phyloP scores from a whole-genome alignment of 2,888 invertebrate genomes.

The Salpingus planirostris region DNA sequence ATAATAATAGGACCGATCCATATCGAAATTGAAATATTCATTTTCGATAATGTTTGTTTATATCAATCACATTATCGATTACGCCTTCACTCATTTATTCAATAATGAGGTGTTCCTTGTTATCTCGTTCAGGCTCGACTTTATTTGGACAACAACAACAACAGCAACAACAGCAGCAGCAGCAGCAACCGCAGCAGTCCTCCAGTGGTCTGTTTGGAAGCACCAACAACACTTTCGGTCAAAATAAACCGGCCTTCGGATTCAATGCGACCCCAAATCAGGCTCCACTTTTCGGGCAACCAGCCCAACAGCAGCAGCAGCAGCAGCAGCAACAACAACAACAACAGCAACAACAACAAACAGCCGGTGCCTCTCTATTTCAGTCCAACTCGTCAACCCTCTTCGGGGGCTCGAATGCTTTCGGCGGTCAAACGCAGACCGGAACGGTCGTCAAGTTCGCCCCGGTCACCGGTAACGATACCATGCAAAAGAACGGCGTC shows the following conservation, averaged over 20 bases:
- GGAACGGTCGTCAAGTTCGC: constrained; percentile 82
- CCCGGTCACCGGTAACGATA: constrained; percentile 81
- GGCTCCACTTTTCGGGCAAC: constrained; percentile 47
- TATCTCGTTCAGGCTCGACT: constrained; percentile 22
- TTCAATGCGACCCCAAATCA: constrained; percentile 41
- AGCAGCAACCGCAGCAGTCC: constrained; percentile 31
- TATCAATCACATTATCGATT: neutral
- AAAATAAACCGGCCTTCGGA: constrained; percentile 48
- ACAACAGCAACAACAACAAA: constrained; percentile 35
- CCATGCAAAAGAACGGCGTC: constrained; percentile 80
- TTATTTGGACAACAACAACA: constrained; percentile 43
- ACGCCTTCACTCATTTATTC: neutral
- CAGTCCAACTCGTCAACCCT: constrained; percentile 34
- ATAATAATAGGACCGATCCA: no score
- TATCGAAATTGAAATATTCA: neutral
- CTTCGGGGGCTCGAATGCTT: constrained; percentile 45
- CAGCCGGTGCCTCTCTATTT: constrained; percentile 33
- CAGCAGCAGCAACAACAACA: no score
- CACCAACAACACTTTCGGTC: constrained; percentile 47
- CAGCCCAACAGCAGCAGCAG: no score
- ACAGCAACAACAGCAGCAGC: constrained; percentile 3
- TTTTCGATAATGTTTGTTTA: no score
- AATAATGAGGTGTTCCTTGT: constrained; percentile 2
- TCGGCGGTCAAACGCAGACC: constrained; percentile 21
- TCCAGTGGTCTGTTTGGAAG: constrained; percentile 56